Conservation (phyloP, 2,113 vertebrate genomes). For the Leptobrachium ailaonicum region DNA sequence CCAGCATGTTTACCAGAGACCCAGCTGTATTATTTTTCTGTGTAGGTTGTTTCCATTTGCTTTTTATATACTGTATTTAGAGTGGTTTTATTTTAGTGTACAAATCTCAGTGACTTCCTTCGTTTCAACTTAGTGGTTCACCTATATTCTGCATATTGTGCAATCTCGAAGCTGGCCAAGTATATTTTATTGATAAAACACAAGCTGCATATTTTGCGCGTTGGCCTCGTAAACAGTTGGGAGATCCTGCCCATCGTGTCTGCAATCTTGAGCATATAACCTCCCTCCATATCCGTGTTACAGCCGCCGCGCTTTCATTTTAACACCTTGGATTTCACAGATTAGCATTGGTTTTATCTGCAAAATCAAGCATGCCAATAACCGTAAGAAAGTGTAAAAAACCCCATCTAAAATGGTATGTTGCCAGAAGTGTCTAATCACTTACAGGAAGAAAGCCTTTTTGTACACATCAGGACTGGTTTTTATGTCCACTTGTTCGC, state of each 20-base stretch:
- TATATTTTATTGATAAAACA: constrained; percentile 6
- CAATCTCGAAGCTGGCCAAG: neutral
- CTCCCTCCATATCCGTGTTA: neutral
- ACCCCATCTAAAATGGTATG: constrained; percentile 1
- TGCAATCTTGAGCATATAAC: constrained; percentile 7
- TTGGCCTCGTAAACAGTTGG: constrained; percentile 11
- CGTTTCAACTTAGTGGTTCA: neutral
- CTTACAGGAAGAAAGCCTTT: neutral
- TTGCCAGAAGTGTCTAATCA: neutral
- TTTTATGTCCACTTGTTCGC: neutral
- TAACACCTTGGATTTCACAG: constrained; percentile 28
- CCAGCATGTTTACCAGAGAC: too few species aligned
- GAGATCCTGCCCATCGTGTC: neutral
- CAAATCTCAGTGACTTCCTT: too few species aligned
- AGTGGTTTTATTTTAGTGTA: too few species aligned
- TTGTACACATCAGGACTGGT: neutral
- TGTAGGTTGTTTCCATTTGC: too few species aligned
- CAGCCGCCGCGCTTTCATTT: constrained; percentile 2
- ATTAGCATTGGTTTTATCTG: constrained; percentile 28
- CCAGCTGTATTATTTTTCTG: too few species aligned
- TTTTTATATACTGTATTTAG: too few species aligned
- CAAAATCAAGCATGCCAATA: constrained; percentile 24
- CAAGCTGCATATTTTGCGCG: neutral
- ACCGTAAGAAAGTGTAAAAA: constrained; percentile 1
- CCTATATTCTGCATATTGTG: constrained; percentile 7